Evolutionary conservation across 2,797 vertebrate species (phyloP), one percentile per base, ranked within the genome.

Genomic region (Leptodactylus fallax): DNA sequence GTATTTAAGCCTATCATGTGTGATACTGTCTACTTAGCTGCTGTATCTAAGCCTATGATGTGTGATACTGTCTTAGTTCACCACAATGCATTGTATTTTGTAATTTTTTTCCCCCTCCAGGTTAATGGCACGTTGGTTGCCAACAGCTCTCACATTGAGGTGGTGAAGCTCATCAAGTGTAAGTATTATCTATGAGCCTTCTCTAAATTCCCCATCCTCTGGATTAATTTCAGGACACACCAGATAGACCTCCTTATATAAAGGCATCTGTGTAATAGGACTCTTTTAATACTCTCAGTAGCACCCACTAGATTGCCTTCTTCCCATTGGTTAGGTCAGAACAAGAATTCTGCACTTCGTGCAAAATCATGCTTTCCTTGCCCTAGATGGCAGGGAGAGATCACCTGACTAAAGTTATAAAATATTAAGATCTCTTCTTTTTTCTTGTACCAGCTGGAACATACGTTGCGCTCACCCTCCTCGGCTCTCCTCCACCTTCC

Each of bases 151-250:
- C 98, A 99, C 89, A 95, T 99, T 88, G 97, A 99, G 88, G 98
- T 99, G 85, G 98, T 99, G 67, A 98, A 98, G 92, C 95, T 99
- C 90, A 99, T 99, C 93, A 99, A 98, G 93, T 97, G 98, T 99
- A 91, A 97, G 97, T 96, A 55, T n/a, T 58, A 27, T 19, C 16
- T 72, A 11, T 21, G 17, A 21, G 2, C 14, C 13, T 27, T 3
- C 23, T 23, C 61, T 9, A 7, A 19, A 61, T 61, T 17, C 61
- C 61, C 9, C 0, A 21, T 16, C 11, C 21, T 63, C 21, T 25
- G 61, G 8, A 65, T 25, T 65, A 11, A 25, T 65, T 65, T 65
- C 51, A 9, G 51, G 36, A 36, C 36, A 36, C 36, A 1, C 36
- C 36, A 36, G 36, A 36, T 36, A 36, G 36, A 36, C 36, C 36